Evolutionary conservation across 2,797 vertebrate species (phyloP).

Genomic region (Martes flavigula): DNA sequence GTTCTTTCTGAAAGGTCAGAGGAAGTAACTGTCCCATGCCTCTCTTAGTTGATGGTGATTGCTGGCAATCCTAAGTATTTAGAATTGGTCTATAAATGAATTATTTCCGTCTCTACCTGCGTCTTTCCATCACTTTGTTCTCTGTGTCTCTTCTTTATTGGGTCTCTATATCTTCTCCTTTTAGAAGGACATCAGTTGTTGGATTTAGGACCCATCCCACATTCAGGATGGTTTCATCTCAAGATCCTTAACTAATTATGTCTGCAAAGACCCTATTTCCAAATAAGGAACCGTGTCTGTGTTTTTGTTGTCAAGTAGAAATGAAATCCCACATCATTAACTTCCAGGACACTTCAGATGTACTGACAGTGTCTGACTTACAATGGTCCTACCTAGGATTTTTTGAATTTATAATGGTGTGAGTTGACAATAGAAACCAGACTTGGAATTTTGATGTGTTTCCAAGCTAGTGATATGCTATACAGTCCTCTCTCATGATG

Average conservation of each 20-base stretch:
- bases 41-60: neutral
- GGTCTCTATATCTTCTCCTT: neutral
- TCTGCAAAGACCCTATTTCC: neutral
- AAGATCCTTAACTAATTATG: neutral
- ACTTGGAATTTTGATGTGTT: neutral
- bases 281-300: neutral
- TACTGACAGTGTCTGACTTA: neutral
- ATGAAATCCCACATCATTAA: neutral
- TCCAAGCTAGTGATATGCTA: neutral
- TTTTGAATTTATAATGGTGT: neutral
- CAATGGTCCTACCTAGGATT: neutral
- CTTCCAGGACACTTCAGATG: neutral
- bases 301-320: neutral
- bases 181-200: neutral
- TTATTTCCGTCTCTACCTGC: neutral
- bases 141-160: neutral
- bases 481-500: neutral
- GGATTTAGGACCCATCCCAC: neutral
- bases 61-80: neutral
- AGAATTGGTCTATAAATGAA: neutral
- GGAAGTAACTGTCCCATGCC: neutral
- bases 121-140: neutral
- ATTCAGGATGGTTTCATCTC: neutral
- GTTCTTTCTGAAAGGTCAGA: neutral
- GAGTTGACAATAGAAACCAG: neutral